These are phyloP conservation scores for Ctenomys sociabilis DNA, from an alignment of 2,113 vertebrate species.

Conservation along the genomic window DNA sequence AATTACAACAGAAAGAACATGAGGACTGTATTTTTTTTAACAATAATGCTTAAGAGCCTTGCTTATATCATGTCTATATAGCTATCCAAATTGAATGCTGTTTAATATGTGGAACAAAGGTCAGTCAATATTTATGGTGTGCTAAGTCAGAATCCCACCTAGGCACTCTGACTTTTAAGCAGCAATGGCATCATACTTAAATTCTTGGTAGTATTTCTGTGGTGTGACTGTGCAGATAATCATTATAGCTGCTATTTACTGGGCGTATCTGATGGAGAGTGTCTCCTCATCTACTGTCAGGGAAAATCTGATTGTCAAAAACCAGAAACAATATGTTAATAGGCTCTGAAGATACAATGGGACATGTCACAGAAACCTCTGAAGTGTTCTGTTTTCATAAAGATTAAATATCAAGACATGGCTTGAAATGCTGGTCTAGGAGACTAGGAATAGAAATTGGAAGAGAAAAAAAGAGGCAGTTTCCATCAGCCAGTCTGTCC, in stretches of 20 bases:
- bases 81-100: neutral
- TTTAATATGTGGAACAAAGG: neutral
- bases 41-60: neutral
- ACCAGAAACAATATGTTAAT: neutral
- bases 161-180: slow-evolving; percentile 8
- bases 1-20: neutral
- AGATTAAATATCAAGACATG: slow-evolving; percentile 1
- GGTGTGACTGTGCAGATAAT: neutral
- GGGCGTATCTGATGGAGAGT: neutral
- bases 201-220: slow-evolving; percentile 33
- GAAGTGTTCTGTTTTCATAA: slow-evolving; percentile 2
- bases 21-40: neutral
- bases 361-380: neutral
- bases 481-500: neutral
- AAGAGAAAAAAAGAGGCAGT: neutral
- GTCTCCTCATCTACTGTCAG: neutral
- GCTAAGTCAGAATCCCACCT: slow-evolving; percentile 12
- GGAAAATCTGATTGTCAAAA: neutral
- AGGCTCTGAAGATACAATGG: neutral
- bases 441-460: neutral
- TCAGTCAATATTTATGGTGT: neutral
- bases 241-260: neutral
- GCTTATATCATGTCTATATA: neutral
- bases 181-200: neutral
- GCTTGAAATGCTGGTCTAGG: neutral